These are phyloP conservation scores for Cyanoramphus novaezelandiae DNA, from an alignment of 2,113 vertebrate species.

Conservation along the genomic window DNA sequence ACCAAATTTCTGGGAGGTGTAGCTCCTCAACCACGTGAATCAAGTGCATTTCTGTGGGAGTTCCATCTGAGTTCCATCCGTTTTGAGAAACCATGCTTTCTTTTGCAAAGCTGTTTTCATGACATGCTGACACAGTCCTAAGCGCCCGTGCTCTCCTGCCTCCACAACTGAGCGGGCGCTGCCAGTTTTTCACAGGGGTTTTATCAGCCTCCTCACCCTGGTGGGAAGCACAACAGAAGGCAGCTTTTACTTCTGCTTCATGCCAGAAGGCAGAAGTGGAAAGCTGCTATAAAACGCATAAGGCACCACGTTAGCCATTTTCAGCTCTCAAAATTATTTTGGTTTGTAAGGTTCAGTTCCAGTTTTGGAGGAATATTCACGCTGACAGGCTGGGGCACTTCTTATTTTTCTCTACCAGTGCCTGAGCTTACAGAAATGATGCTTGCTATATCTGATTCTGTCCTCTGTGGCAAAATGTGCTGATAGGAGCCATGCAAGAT, in stretches of 20 bases:
- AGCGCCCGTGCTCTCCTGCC: fast-evolving
- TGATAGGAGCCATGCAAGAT: background rate
- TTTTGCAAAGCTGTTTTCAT: background rate
- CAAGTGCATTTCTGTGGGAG: fast-evolving
- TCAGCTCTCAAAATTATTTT: background rate
- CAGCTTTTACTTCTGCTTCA: slow-evolving; percentile 34
- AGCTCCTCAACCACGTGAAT: fast-evolving
- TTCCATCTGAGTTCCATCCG: fast-evolving
- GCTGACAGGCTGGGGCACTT: background rate
- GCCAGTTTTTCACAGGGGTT: background rate
- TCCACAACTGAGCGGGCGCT: background rate
- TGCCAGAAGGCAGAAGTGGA: slow-evolving; percentile 48
- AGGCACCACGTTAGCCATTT: background rate
- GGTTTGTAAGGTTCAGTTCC: slow-evolving; percentile 24
- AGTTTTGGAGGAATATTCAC: slow-evolving; percentile 5
- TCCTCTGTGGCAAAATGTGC: background rate
- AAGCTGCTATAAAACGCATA: background rate
- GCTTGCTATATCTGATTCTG: background rate
- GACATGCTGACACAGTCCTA: background rate
- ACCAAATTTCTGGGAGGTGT: background rate
- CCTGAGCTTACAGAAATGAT: background rate
- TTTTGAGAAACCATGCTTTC: background rate
- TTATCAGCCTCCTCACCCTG: background rate
- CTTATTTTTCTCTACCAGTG: background rate
- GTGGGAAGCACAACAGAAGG: background rate